Conservation (phyloP, 1,140 invertebrate species). For the Lucilia cuprina region DNA sequence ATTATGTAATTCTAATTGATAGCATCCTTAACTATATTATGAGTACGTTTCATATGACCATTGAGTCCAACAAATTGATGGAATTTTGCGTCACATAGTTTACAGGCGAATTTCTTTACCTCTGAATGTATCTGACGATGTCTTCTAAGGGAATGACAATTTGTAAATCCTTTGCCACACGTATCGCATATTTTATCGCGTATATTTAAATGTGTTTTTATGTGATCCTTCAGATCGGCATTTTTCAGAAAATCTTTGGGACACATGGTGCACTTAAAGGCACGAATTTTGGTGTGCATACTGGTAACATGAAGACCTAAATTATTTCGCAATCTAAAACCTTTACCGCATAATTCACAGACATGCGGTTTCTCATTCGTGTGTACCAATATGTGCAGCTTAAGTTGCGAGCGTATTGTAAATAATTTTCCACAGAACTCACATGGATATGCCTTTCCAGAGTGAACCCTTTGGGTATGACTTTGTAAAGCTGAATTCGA, state of each 20-base stretch:
- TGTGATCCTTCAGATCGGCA: conserved; percentile 50
- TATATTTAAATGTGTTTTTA: conserved; percentile 56
- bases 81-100: conserved; percentile 53
- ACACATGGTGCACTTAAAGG: conserved; percentile 58
- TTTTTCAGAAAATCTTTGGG: conserved; percentile 55
- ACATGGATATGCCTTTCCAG: conserved; percentile 50
- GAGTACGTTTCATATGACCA: conserved; percentile 57
- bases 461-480: conserved; percentile 48
- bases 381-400: conserved; percentile 47
- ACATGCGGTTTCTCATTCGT: conserved; percentile 51
- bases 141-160: conserved; percentile 52
- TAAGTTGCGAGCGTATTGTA: conserved; percentile 49
- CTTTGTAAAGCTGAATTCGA: conserved; percentile 42
- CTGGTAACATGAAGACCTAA: conserved; percentile 50
- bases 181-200: conserved; percentile 54
- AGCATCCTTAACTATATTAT: conserved; percentile 42
- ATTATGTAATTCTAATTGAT: not conserved
- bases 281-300: conserved; percentile 52
- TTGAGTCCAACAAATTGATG: conserved; percentile 58
- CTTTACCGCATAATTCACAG: conserved; percentile 55
- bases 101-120: conserved; percentile 56
- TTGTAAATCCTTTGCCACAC: conserved; percentile 56
- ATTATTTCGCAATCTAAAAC: conserved; percentile 49
- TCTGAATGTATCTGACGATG: conserved; percentile 57
- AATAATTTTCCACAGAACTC: conserved; percentile 48